These are phyloP conservation scores for Aeoliscus strigatus DNA, from an alignment of 2,797 vertebrate species.

Conservation along the genomic window DNA sequence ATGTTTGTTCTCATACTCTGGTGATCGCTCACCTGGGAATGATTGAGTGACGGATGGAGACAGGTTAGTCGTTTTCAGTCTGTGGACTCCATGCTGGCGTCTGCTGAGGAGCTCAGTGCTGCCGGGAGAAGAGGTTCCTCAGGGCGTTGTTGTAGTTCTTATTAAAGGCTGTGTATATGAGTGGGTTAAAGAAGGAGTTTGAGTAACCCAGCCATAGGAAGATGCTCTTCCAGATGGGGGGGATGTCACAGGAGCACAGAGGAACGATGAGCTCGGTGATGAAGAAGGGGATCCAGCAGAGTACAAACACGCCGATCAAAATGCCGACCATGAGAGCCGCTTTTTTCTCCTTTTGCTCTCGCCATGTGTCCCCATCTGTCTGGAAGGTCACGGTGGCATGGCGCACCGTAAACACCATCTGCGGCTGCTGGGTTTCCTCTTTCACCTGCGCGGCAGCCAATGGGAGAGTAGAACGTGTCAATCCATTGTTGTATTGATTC, in stretches of 20 bases:
- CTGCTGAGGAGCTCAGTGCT: constrained; percentile 69
- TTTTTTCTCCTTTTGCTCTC: constrained; percentile 92
- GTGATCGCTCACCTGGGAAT: constrained; percentile 21
- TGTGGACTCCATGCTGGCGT: constrained; percentile 34
- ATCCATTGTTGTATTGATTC: constrained; percentile 13
- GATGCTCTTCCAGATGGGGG: constrained; percentile 91
- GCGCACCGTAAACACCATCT: constrained; percentile 86
- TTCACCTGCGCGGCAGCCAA: constrained; percentile 75
- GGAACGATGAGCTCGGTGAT: constrained; percentile 91
- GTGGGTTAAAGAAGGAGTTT: constrained; percentile 97
- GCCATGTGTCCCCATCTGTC: constrained; percentile 88
- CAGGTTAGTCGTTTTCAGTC: constrained; percentile 20
- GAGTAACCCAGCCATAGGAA: constrained; percentile 98
- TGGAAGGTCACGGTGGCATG: constrained; percentile 90
- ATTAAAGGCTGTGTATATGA: constrained; percentile 97
- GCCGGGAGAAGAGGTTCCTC: constrained; percentile 87
- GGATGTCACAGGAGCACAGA: constrained; percentile 88
- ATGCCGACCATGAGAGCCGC: constrained; percentile 96
- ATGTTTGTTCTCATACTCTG: constrained; percentile 10
- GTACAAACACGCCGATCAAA: constrained; percentile 91
- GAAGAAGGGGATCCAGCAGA: constrained; percentile 98
- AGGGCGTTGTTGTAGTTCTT: constrained; percentile 97
- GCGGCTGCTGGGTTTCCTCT: constrained; percentile 79
- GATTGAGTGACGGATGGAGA: constrained; percentile 18
- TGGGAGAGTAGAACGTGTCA: constrained; percentile 7